Conservation (phyloP, 2,888 invertebrate genomes). For the Gymnosoma rotundatum region DNA sequence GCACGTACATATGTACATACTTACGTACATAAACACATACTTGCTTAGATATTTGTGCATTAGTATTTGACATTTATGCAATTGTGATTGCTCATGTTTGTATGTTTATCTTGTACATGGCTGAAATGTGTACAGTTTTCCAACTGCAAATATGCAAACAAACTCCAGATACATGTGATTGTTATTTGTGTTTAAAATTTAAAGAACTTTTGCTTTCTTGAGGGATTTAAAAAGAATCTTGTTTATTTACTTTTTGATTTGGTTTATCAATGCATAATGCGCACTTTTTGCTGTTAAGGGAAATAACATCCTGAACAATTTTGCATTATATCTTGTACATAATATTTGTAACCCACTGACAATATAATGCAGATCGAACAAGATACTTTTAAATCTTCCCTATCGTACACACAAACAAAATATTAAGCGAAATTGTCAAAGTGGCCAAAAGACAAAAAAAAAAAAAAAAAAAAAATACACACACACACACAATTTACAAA, state of each 20-base stretch:
- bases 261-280: too few species aligned
- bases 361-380: too few species aligned
- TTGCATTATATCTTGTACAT: too few species aligned
- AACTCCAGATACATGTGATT: background rate
- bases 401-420: too few species aligned
- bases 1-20: background rate
- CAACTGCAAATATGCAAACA: background rate
- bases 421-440: too few species aligned
- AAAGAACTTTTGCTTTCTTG: background rate
- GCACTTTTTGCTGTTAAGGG: background rate
- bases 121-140: background rate
- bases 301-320: background rate
- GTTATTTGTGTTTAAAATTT: background rate
- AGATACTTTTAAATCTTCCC: too few species aligned
- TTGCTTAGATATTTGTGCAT: slow-evolving; percentile 1
- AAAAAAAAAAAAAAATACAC: too few species aligned
- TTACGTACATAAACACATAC: background rate
- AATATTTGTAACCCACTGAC: too few species aligned
- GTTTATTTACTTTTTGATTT: too few species aligned
- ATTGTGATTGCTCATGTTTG: background rate
- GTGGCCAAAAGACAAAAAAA: too few species aligned
- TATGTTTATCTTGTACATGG: background rate
- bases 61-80: slow-evolving; percentile 1
- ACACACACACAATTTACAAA: too few species aligned
- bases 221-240: background rate